Percentiles rank a stretch among this genome's conserved stretches.
Conservation (phyloP, 1,140 invertebrate species). For the Panagrolaimus sp. region DNA sequence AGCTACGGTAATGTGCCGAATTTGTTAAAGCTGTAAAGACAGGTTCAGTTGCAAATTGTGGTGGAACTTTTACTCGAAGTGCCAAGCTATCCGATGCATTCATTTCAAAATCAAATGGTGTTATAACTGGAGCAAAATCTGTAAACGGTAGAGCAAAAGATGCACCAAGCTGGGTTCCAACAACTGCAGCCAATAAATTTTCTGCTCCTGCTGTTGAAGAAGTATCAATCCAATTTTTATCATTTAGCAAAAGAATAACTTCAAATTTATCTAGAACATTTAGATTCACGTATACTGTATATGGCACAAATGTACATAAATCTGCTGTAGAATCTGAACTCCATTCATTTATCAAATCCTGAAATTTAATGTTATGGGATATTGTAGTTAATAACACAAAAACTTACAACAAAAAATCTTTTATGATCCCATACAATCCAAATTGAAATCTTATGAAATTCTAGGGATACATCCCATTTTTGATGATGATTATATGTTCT, state of each 20-base stretch:
- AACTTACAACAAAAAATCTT: constrained; percentile 59
- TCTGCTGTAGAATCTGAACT: constrained; percentile 77
- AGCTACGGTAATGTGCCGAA: constrained; percentile 16
- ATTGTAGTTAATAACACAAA: background rate
- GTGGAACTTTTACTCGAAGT: constrained; percentile 38
- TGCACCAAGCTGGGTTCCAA: constrained; percentile 47
- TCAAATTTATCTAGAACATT: constrained; percentile 86
- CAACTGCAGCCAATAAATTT: constrained; percentile 46
- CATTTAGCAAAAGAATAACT: constrained; percentile 83
- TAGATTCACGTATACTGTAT: constrained; percentile 86
- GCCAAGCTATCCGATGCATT: constrained; percentile 41
- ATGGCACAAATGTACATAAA: constrained; percentile 87
- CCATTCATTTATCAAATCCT: constrained; percentile 90
- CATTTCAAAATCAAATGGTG: constrained; percentile 39
- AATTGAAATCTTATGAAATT: constrained; percentile 59
- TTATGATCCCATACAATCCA: constrained; percentile 62
- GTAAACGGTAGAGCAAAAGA: constrained; percentile 46
- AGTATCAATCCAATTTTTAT: constrained; percentile 93
- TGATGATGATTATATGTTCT: constrained; percentile 61
- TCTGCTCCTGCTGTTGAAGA: constrained; percentile 44
- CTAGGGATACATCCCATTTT: constrained; percentile 60
- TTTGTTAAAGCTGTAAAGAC: constrained; percentile 30
- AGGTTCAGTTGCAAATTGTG: constrained; percentile 40
- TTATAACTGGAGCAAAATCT: constrained; percentile 48
- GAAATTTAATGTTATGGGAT: background rate